Base-by-base conservation (phyloP, 2,113 vertebrate genomes). In the Anthoscopus minutus region DNA sequence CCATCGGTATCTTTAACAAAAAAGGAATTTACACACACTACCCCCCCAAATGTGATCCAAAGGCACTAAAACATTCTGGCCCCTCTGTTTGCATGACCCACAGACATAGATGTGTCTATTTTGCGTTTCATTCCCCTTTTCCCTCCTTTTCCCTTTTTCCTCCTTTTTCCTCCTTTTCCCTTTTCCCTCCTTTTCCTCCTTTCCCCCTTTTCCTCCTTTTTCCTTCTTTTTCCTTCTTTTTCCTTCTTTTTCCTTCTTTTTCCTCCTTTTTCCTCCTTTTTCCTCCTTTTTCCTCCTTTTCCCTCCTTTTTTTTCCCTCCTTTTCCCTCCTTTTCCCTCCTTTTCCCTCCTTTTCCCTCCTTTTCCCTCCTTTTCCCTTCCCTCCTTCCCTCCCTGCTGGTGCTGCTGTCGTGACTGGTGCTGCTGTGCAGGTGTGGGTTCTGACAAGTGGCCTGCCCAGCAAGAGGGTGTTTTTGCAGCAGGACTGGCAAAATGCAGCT, bases 401-500 rank as follows among this genome's bases (percentile, higher is more conserved):
- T 38, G 14, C 48, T n/a, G 40, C 30, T 65, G 56, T 51, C 30
- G 47, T 0, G 6, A 8, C 33, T 13, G 56, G 11, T 78, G 77
- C 47, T 78, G 4, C 45, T 37, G 20, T 48, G 65, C 8, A 22
- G 70, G 47, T 3, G 5, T 15, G 7, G 37, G 28, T n/a, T 51
- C 48, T n/a, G 53, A 40, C n/a, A 13, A 27, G 17, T 11, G 38
- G 15, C n/a, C 54, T 65, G 31, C 28, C 50, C n/a, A 16, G 61
- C 42, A 7, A 0, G 0, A 28, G 0, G 0, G 16, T 0, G 0
- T 61, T 88, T 53, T 66, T 88, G 54, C 45, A 4, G 23, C 12
- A 7, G 25, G 27, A 1, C 27, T 69, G 47, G 20, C 33, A 17
- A 56, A 81, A 13, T 7, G 1, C 51, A 60, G 30, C 33, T 45